Percentiles rank a stretch among this genome's conserved stretches.
Conservation (phyloP, 2,888 invertebrate species). For the Apodemia zela region DNA sequence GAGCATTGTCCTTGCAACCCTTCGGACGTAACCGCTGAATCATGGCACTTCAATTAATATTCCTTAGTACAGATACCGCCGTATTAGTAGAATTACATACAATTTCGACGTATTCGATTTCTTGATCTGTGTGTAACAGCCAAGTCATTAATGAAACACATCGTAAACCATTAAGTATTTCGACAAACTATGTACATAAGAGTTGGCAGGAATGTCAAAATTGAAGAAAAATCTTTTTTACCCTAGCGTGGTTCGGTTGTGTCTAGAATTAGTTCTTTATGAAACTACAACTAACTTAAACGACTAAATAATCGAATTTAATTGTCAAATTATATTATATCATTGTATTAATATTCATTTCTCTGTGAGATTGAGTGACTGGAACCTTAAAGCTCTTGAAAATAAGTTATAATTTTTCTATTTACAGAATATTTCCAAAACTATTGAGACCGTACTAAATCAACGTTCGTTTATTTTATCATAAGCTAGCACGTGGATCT, state of each 20-base stretch:
- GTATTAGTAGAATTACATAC: constrained; percentile 62
- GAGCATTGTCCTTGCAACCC: constrained; percentile 58
- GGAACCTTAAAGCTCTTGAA: too few species aligned
- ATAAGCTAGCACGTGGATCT: too few species aligned
- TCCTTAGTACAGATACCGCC: constrained; percentile 67
- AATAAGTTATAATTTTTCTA: too few species aligned
- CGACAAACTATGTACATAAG: not conserved
- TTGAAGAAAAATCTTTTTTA: not conserved
- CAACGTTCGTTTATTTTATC: too few species aligned
- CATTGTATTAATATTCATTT: too few species aligned
- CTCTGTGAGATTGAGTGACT: too few species aligned
- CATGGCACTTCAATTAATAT: constrained; percentile 72
- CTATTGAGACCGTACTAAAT: too few species aligned
- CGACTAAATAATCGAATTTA: not conserved
- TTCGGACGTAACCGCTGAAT: constrained; percentile 57
- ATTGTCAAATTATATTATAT: not conserved
- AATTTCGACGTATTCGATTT: constrained; percentile 57
- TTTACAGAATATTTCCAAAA: too few species aligned
- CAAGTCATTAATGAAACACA: constrained; percentile 22
- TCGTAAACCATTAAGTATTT: not conserved
- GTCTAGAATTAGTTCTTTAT: too few species aligned
- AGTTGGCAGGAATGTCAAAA: too few species aligned
- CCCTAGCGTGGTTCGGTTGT: not conserved
- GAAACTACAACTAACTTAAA: not conserved
- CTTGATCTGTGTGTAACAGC: constrained; percentile 52